Base-by-base conservation (phyloP, 2,888 invertebrate genomes). In the Ochropacha duplaris region DNA sequence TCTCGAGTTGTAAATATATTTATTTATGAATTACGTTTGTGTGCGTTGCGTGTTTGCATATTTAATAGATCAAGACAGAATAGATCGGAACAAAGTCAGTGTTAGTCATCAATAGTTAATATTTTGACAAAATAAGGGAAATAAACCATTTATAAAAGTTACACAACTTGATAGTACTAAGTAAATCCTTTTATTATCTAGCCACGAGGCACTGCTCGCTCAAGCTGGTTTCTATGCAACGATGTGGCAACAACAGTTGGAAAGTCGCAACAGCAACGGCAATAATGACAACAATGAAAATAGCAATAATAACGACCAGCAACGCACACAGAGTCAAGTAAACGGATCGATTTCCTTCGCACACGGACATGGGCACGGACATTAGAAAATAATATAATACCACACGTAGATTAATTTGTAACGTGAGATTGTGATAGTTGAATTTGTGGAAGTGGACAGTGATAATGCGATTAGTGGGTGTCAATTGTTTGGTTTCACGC, bases 201-300 rank as follows among this genome's bases (percentile, higher is more conserved):
- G 96, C 55, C 97, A 97, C 84, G 95, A 96, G 62, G 94, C 95
- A 54, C 90, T 97, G 4, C 84, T 97, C 52, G 90, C 92, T 1
- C 91, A 92, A 72, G 95, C 94, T 62, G 98, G 98, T 4, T 87
- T 96, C 54, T 99, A 99, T 89, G 95, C 96, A 0, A 94, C 95
- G 26, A 99, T 99, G 99, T 99, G 99, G 99, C 95, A 96, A 69
- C 96, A 98, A 68, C 99, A 99, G 76, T 86, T 97, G 9, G 95
- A 96, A 73, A 95, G 90, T 57, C 85, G 93, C 59, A 88, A 88
- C 60, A 86, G 84, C 22, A 74, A 69, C 54, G 74, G 65, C 51
- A 78, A 76, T 58, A 72, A 74, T 50, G 68, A 66, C 54, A 65
- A 60, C 56, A 64, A 59, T 1, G 72, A 69, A 22, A 63, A 79